phyloP scores from a whole-genome alignment of 2,888 invertebrate genomes.

The Euspilapteryx auroguttella region DNA sequence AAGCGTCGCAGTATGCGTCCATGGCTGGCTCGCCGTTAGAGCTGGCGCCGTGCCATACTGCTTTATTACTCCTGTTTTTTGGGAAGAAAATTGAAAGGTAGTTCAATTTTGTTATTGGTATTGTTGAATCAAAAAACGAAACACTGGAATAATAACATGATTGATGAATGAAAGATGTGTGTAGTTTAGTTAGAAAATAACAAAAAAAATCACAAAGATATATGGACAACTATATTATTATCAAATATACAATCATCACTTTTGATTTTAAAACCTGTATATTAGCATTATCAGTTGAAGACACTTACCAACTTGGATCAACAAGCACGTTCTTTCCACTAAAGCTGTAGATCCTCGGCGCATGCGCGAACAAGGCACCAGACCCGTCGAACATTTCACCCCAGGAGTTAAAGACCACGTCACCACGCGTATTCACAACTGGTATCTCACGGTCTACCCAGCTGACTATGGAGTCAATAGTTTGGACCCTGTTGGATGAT shows the following conservation, averaged over 20 bases:
- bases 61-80: slow-evolving; percentile 91
- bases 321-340: slow-evolving; percentile 89
- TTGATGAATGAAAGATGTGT: too few relatives aligned
- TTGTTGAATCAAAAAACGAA: too few relatives aligned
- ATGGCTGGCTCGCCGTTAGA: slow-evolving; percentile 82
- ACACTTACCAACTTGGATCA: slow-evolving; percentile 80
- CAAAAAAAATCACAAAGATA: too few relatives aligned
- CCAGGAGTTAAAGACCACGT: slow-evolving; percentile 96
- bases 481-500: slow-evolving; percentile 68
- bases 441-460: slow-evolving; percentile 85
- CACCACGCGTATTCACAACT: slow-evolving; percentile 85
- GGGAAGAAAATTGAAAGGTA: too few relatives aligned
- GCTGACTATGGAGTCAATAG: slow-evolving; percentile 91
- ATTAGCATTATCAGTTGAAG: too few relatives aligned
- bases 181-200: too few relatives aligned
- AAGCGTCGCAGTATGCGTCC: slow-evolving; percentile 90
- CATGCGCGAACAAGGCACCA: slow-evolving; percentile 83
- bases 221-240: too few relatives aligned
- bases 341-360: slow-evolving; percentile 91
- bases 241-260: too few relatives aligned
- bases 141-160: too few relatives aligned
- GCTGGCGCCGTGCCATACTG: slow-evolving; percentile 94
- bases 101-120: too few relatives aligned
- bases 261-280: too few relatives aligned
- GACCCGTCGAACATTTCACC: slow-evolving; percentile 88